Base-by-base conservation (phyloP, 2,888 invertebrate genomes). In the Volucella inanis region DNA sequence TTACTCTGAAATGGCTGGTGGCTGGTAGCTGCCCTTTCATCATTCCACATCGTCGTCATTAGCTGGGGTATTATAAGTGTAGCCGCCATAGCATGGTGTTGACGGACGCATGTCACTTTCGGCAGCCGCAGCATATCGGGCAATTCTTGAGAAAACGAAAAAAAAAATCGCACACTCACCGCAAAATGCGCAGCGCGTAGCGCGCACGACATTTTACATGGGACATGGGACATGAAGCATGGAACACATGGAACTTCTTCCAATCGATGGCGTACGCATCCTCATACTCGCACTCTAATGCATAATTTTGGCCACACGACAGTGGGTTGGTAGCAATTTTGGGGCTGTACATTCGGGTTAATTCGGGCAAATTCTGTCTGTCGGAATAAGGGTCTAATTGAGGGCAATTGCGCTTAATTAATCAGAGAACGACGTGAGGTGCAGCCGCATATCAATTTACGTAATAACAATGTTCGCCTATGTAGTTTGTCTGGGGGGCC, bases 341-440 rank as follows among this genome's bases (percentile, higher is more conserved):
- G 62, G 57, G 67, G 55, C 76, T 71, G 80, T 55, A 75, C 80
- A 67, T 55, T 79, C 15, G 70, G 65, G 64, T 54, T 75, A 76
- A 31, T 31, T 57, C 57, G 57, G 55, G 31, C 55, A 6, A 15
- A 41, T 12, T 61, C 75, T n/a, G 54, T 6, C 50, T 49, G 41
- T 72, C 76, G 55, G 76, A 86, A 82, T 86, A 82, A 82, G 86
- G 82, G 82, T 82, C 86, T 86, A 86, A 86, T 86, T 82, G 86
- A 86, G 68, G 82, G 86, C 86, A 86, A 86, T 86, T 86, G 86
- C 77, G 86, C 70, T 74, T 78, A 86, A 86, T 86, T 86, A 86
- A 86, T 86, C 81, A 82, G 86, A 74, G 85, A 85, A 85, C 59
- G 85, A 85, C 57, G 85, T 81, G 85, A 85, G 81, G 85, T 85